Conservation (phyloP, 1,140 invertebrate species). For the Dreissena polymorpha region DNA sequence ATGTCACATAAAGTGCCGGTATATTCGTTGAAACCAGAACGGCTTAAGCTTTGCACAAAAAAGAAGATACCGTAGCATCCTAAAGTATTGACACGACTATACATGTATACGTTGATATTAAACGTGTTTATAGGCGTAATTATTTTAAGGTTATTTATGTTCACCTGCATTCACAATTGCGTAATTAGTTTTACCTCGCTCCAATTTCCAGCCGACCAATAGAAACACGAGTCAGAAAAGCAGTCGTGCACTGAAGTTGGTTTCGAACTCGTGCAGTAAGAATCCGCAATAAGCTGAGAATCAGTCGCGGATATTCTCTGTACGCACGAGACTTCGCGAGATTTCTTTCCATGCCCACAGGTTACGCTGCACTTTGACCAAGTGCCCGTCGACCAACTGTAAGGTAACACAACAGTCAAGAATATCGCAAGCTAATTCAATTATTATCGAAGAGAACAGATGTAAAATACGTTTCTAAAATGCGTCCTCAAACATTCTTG, state of each 20-base stretch:
- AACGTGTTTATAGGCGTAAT: too few relatives aligned
- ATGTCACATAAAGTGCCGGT: too few relatives aligned
- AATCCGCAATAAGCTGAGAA: constrained; percentile 59
- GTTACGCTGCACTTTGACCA: constrained; percentile 80
- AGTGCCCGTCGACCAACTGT: constrained; percentile 69
- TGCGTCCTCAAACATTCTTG: too few relatives aligned
- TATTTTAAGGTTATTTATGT: too few relatives aligned
- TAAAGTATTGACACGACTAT: too few relatives aligned
- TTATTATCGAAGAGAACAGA: not conserved
- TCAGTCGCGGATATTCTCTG: constrained; percentile 64
- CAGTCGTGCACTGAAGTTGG: constrained; percentile 84
- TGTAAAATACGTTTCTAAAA: too few relatives aligned
- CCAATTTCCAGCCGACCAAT: constrained; percentile 87
- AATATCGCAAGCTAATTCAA: not conserved
- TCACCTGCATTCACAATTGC: too few relatives aligned
- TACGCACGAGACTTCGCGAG: constrained; percentile 78
- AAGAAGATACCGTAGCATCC: too few relatives aligned
- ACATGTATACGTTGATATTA: too few relatives aligned
- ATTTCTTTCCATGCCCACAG: constrained; percentile 81
- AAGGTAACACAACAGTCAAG: constrained; percentile 33
- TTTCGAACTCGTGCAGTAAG: constrained; percentile 80
- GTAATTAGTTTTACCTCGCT: constrained; percentile 78
- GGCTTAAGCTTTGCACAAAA: too few relatives aligned
- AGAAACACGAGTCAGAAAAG: constrained; percentile 83
- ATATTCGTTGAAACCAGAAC: too few relatives aligned